Evolutionary conservation across 2,113 vertebrate genomes (phyloP).

Genomic region (Odocoileus virginianus): DNA sequence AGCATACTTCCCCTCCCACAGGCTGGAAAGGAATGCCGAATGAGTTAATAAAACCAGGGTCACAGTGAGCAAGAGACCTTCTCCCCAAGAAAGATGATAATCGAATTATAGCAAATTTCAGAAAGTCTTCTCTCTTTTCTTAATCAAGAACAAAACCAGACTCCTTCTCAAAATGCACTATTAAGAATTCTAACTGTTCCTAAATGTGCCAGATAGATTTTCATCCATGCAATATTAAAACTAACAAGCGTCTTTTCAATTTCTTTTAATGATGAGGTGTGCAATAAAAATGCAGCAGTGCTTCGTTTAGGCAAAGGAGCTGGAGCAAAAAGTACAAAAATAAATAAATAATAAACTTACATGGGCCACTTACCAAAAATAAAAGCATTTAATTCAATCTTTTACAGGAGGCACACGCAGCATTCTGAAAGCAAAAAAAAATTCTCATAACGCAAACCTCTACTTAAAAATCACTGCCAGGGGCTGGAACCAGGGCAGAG

Average conservation of each 20-base stretch:
- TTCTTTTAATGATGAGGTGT: conserved; percentile 54
- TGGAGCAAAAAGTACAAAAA: conserved; percentile 47
- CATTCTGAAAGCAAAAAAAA: conserved; percentile 59
- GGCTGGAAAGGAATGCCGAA: conserved; percentile 44
- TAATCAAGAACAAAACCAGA: conserved; percentile 46
- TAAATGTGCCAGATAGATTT: conserved; percentile 33
- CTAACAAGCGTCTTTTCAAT: conserved; percentile 46
- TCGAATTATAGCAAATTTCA: conserved; percentile 50
- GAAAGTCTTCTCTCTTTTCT: neutral
- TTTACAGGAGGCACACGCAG: conserved; percentile 46
- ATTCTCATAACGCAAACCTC: conserved; percentile 50
- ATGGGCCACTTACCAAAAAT: conserved; percentile 46
- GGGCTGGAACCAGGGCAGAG: conserved; percentile 29
- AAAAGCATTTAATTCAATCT: conserved; percentile 44
- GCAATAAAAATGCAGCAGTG: conserved; percentile 49
- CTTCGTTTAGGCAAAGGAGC: conserved; percentile 2
- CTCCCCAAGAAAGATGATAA: conserved; percentile 40
- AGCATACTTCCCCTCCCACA: conserved; percentile 17
- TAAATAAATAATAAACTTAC: conserved; percentile 58
- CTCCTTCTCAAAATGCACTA: conserved; percentile 32
- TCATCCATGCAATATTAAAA: conserved; percentile 55
- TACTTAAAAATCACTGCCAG: conserved; percentile 58
- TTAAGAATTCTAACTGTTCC: conserved; percentile 54
- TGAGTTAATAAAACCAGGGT: conserved; percentile 25
- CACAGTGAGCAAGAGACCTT: neutral